phyloP scores from a whole-genome alignment of 2,797 vertebrate genomes.

The Pelobates cultripes region DNA sequence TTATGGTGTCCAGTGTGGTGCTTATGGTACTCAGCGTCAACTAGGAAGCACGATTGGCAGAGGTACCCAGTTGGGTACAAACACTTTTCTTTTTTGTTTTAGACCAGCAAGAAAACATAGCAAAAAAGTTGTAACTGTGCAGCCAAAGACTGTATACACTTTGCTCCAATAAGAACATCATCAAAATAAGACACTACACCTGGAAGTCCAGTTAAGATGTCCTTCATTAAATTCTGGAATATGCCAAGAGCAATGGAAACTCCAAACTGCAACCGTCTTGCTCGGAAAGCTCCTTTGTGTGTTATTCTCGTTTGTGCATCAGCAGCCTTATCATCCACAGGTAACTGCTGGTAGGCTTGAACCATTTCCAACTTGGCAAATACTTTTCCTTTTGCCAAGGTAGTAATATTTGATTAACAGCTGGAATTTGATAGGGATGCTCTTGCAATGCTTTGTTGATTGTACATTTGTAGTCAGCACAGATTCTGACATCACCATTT shows the following conservation, averaged over 20 bases:
- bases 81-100: slow-evolving; percentile 8
- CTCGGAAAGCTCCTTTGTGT: slow-evolving; percentile 2
- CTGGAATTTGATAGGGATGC: slow-evolving; percentile 6
- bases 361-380: background rate
- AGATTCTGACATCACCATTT: background rate
- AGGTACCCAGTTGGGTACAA: too few species aligned
- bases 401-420: slow-evolving; percentile 27
- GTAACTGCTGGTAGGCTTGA: slow-evolving; percentile 4
- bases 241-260: slow-evolving; percentile 11
- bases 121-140: background rate
- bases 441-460: slow-evolving; percentile 14
- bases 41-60: too few species aligned
- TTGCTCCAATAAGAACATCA: slow-evolving; percentile 11
- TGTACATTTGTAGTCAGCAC: background rate
- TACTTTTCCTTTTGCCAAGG: slow-evolving; percentile 8
- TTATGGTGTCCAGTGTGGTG: too few species aligned
- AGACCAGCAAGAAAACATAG: background rate
- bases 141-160: background rate
- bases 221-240: slow-evolving; percentile 18
- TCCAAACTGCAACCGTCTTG: slow-evolving; percentile 1
- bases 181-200: slow-evolving; percentile 4
- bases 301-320: background rate
- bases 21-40: too few species aligned
- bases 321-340: background rate
- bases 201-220: background rate